Base-by-base conservation (phyloP, 1,140 invertebrate genomes). In the Dreissena rostriformis region DNA sequence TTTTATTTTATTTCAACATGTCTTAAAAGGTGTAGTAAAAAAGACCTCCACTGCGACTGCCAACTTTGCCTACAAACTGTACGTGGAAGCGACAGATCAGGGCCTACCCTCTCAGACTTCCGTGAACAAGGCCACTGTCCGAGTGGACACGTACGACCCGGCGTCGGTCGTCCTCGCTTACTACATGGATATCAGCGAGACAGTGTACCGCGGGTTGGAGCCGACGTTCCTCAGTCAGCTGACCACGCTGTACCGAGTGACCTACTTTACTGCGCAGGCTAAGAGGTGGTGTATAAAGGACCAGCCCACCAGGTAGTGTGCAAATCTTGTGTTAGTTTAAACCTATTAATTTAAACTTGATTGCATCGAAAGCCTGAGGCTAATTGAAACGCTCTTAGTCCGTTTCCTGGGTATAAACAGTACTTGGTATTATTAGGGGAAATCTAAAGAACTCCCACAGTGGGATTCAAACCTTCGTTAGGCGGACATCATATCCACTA, bases 141-240 rank as follows among this genome's bases (percentile, higher is more conserved):
- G 89, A 70, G 82, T 90, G 7, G 90, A 90, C 49, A 86, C 85
- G 8, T 87, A 87, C 73, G 68, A 80, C 0, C 90, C 88, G 17
- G 72, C 84, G 17, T 26, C 75, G 19, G 76, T 85, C 19, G 81
- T 88, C 8, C 71, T 90, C 5, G 75, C 76, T 14, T 88, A 87
- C 74, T 84, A 85, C 61, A 70, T 91, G 68, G 71, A 72, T 22
- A 88, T 90, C 57, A 88, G 79, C 53, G 82, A 73, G 57, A 24
- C 80, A 2, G 75, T 72, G 22, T 88, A 86, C 61, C 51, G 85
- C 39, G 66, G 68, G 8, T 49, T 53, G 52, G 80, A 85, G 55
- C 52, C 51, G n/a, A 74, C 73, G 8, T 88, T 90, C 57, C 63
- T 90, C 12, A 55, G 22, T 51, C 76, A 87, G 68, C 66, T 87